A percentile compares a stretch with the other conserved stretches of the same genome.
Conservation (phyloP, 2,888 invertebrate genomes). For the Papilio demoleus region DNA sequence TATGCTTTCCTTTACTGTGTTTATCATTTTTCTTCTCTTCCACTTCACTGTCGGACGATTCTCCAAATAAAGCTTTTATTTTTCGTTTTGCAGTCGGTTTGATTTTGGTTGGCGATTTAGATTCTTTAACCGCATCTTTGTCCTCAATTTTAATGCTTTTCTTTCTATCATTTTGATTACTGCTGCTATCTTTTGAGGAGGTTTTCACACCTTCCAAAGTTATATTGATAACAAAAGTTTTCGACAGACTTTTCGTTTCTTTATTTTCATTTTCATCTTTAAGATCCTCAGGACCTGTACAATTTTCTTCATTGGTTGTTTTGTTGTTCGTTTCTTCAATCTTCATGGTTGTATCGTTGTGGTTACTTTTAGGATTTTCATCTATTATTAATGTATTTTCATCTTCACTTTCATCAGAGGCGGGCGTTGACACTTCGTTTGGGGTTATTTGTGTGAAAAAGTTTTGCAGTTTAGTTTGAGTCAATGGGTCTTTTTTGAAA, state of each 20-base stretch:
- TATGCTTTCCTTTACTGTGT: slow-evolving; percentile 53
- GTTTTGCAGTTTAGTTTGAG: slow-evolving; percentile 75
- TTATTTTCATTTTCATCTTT: slow-evolving; percentile 43
- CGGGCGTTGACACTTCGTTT: slow-evolving; percentile 53
- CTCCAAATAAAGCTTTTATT: slow-evolving; percentile 80
- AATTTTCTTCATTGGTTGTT: slow-evolving; percentile 52
- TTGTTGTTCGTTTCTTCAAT: slow-evolving; percentile 51
- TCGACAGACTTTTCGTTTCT: slow-evolving; percentile 48
- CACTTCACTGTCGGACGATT: slow-evolving; percentile 74
- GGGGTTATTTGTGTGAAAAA: slow-evolving; percentile 70
- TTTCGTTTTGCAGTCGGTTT: slow-evolving; percentile 69
- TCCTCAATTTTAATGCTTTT: slow-evolving; percentile 24
- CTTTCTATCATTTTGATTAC: slow-evolving; percentile 37
- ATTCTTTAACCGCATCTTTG: slow-evolving; percentile 45
- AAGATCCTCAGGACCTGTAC: slow-evolving; percentile 55
- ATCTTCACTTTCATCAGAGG: slow-evolving; percentile 62
- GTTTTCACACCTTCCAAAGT: slow-evolving; percentile 69
- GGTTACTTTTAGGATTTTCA: slow-evolving; percentile 55
- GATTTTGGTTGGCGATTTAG: slow-evolving; percentile 53
- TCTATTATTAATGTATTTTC: slow-evolving; percentile 65
- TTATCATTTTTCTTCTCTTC: slow-evolving; percentile 48
- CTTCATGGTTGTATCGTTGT: slow-evolving; percentile 56
- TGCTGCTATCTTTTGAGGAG: slow-evolving; percentile 42
- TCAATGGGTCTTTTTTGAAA: slow-evolving; percentile 76
- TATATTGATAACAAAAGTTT: slow-evolving; percentile 73